These are phyloP conservation scores for Sycophila texana DNA, from an alignment of 2,888 invertebrate genomes.

Conservation along the genomic window DNA sequence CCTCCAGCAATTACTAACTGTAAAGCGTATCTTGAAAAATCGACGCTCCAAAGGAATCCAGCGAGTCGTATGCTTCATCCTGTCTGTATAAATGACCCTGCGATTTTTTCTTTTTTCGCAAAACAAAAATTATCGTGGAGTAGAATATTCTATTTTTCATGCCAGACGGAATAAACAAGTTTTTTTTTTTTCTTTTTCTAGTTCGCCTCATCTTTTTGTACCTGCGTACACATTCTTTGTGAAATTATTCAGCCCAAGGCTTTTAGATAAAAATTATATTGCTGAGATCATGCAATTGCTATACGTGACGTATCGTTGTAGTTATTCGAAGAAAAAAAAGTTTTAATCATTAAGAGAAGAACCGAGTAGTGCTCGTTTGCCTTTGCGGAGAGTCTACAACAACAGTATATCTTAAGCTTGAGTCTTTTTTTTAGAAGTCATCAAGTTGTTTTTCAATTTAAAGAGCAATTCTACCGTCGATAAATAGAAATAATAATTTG, in stretches of 20 bases:
- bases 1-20: neutral
- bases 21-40: constrained; percentile 13
- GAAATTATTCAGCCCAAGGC: constrained; percentile 34
- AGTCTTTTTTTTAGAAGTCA: neutral
- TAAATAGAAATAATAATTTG: too few species aligned
- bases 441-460: neutral
- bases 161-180: constrained; percentile 18
- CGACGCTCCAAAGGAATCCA: constrained; percentile 1
- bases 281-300: too few species aligned
- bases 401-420: neutral
- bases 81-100: too few species aligned
- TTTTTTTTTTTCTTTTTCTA: constrained; percentile 5
- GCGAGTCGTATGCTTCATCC: neutral
- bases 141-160: constrained; percentile 19
- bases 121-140: constrained; percentile 3
- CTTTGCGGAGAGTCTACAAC: too few species aligned
- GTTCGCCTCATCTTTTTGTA: neutral
- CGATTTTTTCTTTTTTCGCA: neutral
- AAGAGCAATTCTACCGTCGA: too few species aligned
- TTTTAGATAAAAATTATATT: neutral
- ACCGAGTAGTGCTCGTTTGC: too few species aligned
- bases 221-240: neutral
- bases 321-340: too few species aligned
- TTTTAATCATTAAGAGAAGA: too few species aligned
- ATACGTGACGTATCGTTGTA: too few species aligned